Evolutionary conservation across 1,140 invertebrate species (phyloP).

Genomic region (Drosophila albomicans): DNA sequence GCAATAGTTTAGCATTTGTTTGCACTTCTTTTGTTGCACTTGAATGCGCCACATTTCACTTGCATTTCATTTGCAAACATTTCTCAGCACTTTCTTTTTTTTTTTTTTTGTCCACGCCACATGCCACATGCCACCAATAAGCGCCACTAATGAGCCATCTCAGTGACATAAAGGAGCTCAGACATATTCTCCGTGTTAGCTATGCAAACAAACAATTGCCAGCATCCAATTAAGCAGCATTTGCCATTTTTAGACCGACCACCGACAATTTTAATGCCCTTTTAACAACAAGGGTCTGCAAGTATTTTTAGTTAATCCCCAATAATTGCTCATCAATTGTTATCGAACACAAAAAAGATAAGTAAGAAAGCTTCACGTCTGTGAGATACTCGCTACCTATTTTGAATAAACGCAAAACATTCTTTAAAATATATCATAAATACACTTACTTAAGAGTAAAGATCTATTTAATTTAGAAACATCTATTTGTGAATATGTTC

Average conservation of each 20-base stretch:
- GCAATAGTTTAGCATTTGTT: constrained; percentile 78
- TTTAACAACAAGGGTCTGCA: background rate
- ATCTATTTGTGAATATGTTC: too few species aligned
- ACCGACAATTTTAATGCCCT: background rate
- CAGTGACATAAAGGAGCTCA: constrained; percentile 29
- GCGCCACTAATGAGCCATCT: constrained; percentile 9
- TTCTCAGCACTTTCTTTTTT: constrained; percentile 28
- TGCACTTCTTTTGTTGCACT: constrained; percentile 72
- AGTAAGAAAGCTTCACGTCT: too few species aligned
- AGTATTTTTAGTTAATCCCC: background rate
- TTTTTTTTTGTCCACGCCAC: background rate
- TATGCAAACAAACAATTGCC: constrained; percentile 3
- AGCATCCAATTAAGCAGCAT: constrained; percentile 33
- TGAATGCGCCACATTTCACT: constrained; percentile 78
- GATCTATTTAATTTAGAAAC: too few species aligned
- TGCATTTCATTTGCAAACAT: constrained; percentile 76
- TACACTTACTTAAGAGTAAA: too few species aligned
- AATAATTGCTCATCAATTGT: background rate
- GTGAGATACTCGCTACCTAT: too few species aligned
- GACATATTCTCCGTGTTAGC: too few species aligned
- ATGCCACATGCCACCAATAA: background rate
- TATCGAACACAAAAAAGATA: too few species aligned
- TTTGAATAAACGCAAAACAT: too few species aligned
- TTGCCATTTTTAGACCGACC: background rate
- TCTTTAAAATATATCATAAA: too few species aligned